Base-by-base conservation (phyloP, 1,140 invertebrate species). In the Drosophila setifemur region DNA sequence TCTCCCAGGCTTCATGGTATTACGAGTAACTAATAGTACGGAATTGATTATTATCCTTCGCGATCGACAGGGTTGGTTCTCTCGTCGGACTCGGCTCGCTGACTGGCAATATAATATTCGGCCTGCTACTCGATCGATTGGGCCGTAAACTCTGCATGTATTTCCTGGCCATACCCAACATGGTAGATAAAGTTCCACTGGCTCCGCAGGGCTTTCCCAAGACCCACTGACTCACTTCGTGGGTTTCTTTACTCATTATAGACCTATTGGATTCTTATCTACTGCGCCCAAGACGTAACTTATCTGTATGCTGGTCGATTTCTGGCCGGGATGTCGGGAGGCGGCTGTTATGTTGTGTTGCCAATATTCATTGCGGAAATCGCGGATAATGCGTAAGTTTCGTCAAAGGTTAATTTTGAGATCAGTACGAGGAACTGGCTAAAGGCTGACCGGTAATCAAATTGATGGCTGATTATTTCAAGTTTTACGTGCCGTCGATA, bases 261-360 rank as follows among this genome's bases (percentile, higher is more conserved):
- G 82, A 66, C 31, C 9, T 86, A 81, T 57, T 88, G 85, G 85
- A 71, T 88, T 49, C 73, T 89, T 35, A 83, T 89, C 53, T 81
- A 68, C 39, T 45, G 49, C 11, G 75, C 82, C 2, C 26, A 81
- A 60, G 60, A 88, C 69, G 79, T 89, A 4, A 68, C 44, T 7
- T 77, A 81, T 45, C 83, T 90, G 5, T 89, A 91, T 44, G 70
- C 89, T 5, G 90, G 89, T 1, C 78, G 91, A 14, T 90, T 91
- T 23, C 43, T 92, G 3, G 72, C 85, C 6, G 91, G 91, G 8
- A 47, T 92, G 0, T 77, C 85, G 3, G 73, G 88, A 4, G 87
- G 88, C 8, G 87, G 87, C 18, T 63, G 61, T 11, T 89, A 83
- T 44, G 73, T 85, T 4, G 68, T 73, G 6, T 61, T 89, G 5